Evolutionary conservation across 2,797 vertebrate genomes (phyloP).

Genomic region (Zonotrichia albicollis): DNA sequence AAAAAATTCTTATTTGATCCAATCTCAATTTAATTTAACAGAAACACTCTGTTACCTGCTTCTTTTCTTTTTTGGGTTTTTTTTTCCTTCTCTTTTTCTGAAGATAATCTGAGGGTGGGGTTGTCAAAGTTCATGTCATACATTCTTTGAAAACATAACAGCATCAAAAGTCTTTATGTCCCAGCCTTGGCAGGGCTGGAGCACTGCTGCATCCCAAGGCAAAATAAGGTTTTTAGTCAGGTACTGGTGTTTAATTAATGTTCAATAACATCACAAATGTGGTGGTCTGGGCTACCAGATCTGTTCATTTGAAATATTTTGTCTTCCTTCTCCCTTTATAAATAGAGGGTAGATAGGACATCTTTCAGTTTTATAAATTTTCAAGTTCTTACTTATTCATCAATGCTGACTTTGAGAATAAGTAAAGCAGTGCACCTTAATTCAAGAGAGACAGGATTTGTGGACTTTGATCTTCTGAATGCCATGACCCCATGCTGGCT

Average conservation of each 20-base stretch:
- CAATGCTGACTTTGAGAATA: neutral
- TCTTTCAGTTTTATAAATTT: neutral
- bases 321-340: neutral
- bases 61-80: too few species aligned
- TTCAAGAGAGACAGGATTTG: neutral
- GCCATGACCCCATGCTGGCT: neutral
- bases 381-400: neutral
- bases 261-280: neutral
- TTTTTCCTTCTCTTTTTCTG: neutral
- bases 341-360: neutral
- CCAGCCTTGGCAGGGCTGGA: neutral
- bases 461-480: constrained; percentile 16
- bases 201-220: neutral
- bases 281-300: neutral
- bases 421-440: neutral
- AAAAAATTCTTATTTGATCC: neutral
- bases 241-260: neutral
- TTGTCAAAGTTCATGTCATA: neutral
- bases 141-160: neutral
- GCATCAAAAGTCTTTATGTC: neutral
- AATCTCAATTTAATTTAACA: neutral
- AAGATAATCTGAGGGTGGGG: neutral
- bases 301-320: neutral
- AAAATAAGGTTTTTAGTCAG: neutral
- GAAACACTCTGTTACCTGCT: neutral